phyloP scores from a whole-genome alignment of 2,797 vertebrate genomes.

The Cynopterus sphinx region DNA sequence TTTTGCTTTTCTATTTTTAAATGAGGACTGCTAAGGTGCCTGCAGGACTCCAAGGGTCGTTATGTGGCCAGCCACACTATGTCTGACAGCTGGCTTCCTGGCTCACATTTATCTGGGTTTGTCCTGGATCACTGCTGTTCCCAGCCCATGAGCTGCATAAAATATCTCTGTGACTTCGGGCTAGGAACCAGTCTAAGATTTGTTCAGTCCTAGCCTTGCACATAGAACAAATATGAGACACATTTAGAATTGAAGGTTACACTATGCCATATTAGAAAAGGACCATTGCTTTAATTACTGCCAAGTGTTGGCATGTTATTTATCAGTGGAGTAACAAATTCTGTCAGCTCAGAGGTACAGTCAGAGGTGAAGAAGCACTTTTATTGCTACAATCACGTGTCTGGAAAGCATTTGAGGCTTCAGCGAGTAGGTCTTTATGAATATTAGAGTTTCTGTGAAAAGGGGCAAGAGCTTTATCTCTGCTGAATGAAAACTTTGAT shows the following conservation, averaged over 20 bases:
- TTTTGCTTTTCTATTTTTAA: conserved; percentile 3
- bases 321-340: not conserved
- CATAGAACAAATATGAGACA: not conserved
- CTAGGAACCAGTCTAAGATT: not conserved
- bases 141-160: not conserved
- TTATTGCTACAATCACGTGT: not conserved
- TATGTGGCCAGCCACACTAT: rapidly evolving
- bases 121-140: not conserved
- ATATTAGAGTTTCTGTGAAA: not conserved
- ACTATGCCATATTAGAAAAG: not conserved
- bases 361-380: conserved; percentile 18
- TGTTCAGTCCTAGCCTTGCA: not conserved
- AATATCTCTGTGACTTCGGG: not conserved
- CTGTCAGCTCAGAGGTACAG: not conserved
- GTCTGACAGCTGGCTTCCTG: not conserved
- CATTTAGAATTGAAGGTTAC: not conserved
- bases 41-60: not conserved
- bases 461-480: not conserved
- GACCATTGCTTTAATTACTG: not conserved
- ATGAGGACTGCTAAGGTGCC: not conserved
- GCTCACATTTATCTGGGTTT: not conserved
- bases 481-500: conserved; percentile 48
- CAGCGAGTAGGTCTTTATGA: not conserved
- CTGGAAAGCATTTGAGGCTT: not conserved
- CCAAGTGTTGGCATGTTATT: not conserved